Conservation (phyloP, 2,888 invertebrate species). For the Eulithis testata region DNA sequence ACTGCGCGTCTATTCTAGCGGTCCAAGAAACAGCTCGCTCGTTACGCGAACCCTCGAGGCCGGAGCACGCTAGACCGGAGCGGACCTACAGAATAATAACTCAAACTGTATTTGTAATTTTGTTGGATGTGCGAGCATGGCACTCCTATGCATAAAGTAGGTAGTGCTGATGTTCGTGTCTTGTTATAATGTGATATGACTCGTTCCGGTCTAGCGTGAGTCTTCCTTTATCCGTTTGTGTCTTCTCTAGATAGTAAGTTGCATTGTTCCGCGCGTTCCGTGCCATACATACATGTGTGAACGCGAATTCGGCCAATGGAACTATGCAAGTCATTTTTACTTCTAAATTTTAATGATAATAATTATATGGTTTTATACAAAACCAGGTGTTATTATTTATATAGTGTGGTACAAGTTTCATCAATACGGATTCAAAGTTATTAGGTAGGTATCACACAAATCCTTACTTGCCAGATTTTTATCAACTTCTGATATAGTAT, state of each 20-base stretch:
- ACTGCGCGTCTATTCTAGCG: conserved; percentile 30
- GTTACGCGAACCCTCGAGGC: conserved; percentile 16
- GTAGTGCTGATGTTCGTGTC: no score
- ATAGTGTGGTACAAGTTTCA: no score
- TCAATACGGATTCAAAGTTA: no score
- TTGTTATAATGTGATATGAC: no score
- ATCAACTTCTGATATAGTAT: conserved; percentile 2
- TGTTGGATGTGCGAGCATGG: no score
- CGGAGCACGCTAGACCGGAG: conserved; percentile 5
- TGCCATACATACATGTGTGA: conserved; percentile 4
- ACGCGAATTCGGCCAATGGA: conserved; percentile 53
- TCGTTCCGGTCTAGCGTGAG: conserved; percentile 12
- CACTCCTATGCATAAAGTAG: no score
- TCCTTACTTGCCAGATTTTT: background rate
- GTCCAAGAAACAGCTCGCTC: conserved; percentile 30
- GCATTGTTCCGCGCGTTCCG: conserved; percentile 6
- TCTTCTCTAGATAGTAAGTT: conserved; percentile 22
- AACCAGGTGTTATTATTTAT: conserved; percentile 41
- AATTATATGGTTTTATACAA: conserved; percentile 80
- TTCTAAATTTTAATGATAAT: conserved; percentile 79
- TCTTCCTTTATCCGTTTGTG: conserved; percentile 26
- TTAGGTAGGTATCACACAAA: no score
- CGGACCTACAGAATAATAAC: no score
- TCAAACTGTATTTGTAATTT: no score
- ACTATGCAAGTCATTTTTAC: conserved; percentile 73